Base-by-base conservation (phyloP, 2,888 invertebrate genomes). In the Caenorhabditis panamensis region DNA sequence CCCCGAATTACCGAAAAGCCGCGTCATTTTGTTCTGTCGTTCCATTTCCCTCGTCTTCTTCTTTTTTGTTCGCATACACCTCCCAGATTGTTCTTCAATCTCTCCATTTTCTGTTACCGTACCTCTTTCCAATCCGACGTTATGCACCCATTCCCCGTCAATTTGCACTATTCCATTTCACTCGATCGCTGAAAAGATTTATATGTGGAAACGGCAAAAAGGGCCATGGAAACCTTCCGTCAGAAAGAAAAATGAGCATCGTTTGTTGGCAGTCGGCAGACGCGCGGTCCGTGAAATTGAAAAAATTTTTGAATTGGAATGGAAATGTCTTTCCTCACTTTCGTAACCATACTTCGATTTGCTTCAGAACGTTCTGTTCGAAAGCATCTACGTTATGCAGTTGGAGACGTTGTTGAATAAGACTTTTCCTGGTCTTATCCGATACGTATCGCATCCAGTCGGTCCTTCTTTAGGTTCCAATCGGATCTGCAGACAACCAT, bases 241-340 rank as follows among this genome's bases (percentile, higher is more conserved):
- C 41, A 41, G 41, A 37, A 44, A 13, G 54, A 62, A 62, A 28
- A n/a, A 47, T 47, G 28, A 28, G 47, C 41, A 3, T 41, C 41
- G 9, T 41, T 41, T 41, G n/a, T n/a, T n/a, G n/a, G n/a, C n/a
- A 2, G 41, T 41, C 13, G 41, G 62, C 28, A 49, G 49, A 61
- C 51, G 59, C 26, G 53, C 49, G 37, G 37, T 26, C 59, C 69
- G 69, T 69, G 69, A 69, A 69, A 69, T 69, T 69, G 69, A 31
- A 51, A 51, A 64, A n/a, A n/a, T n/a, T 54, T 44, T 24, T n/a
- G 22, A 44, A 41, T 53, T 28, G 16, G n/a, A 18, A 28, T 68
- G 20, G 13, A 26, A n/a, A n/a, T n/a, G 16, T 26, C n/a, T 58
- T 18, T 11, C 28, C 41, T 6, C 41, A 41, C 41, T 53, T 53